Evolutionary conservation across 2,888 invertebrate species (phyloP).

Genomic region (Globia sparganii): DNA sequence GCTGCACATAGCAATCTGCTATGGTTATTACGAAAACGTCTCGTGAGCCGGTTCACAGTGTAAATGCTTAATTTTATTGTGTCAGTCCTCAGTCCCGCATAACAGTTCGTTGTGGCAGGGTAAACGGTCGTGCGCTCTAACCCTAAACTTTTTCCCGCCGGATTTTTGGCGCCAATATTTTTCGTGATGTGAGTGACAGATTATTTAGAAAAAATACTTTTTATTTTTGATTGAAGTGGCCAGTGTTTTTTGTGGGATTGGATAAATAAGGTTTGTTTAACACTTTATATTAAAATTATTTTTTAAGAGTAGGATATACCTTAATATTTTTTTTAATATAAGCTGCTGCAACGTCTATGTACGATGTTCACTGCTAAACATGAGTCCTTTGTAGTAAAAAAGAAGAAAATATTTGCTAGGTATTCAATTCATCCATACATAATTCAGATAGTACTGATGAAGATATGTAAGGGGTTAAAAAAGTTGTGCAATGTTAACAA

Average conservation of each 20-base stretch:
- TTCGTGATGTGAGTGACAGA: slow-evolving; percentile 53
- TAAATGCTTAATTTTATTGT: slow-evolving; percentile 84
- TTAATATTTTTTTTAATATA: no score
- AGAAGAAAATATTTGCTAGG: background rate
- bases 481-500: background rate
- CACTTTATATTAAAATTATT: background rate
- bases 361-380: background rate
- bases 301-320: background rate
- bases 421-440: background rate
- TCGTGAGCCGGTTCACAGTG: slow-evolving; percentile 73
- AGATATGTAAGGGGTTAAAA: background rate
- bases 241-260: slow-evolving; percentile 30
- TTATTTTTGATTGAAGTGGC: slow-evolving; percentile 31
- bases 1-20: slow-evolving; percentile 71
- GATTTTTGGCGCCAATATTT: slow-evolving; percentile 60
- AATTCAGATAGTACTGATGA: background rate
- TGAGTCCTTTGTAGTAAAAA: background rate
- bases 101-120: slow-evolving; percentile 79
- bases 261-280: slow-evolving; percentile 54
- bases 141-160: slow-evolving; percentile 71
- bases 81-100: slow-evolving; percentile 79
- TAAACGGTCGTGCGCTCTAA: slow-evolving; percentile 77
- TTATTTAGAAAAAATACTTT: slow-evolving; percentile 15
- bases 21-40: slow-evolving; percentile 81
- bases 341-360: background rate